phyloP scores from a whole-genome alignment of 2,797 vertebrate genomes.

The Arctocebus calabarensis region DNA sequence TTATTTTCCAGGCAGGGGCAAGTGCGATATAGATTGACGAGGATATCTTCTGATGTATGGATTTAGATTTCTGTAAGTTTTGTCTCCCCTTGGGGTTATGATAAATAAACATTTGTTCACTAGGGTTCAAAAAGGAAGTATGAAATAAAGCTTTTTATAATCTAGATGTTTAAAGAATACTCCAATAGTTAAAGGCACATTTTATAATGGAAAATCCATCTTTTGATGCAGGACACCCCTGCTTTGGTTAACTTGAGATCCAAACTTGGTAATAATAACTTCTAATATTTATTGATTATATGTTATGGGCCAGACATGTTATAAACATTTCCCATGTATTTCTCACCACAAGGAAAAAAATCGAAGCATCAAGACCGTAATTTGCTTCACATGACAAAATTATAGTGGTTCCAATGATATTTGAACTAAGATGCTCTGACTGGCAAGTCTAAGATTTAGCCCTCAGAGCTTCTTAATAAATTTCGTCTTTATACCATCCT shows the following conservation, averaged over 20 bases:
- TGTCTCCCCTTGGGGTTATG: not conserved
- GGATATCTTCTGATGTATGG: not conserved
- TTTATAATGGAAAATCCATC: not conserved
- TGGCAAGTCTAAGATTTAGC: not conserved
- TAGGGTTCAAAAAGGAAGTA: not conserved
- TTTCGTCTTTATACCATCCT: not conserved
- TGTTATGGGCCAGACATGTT: not conserved
- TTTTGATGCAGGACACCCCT: not conserved
- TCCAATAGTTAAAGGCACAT: not conserved
- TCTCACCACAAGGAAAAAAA: not conserved
- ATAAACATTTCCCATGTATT: not conserved
- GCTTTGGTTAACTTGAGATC: not conserved
- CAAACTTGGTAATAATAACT: slow-evolving; percentile 8
- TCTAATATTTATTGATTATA: slow-evolving; percentile 4
- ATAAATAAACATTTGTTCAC: not conserved
- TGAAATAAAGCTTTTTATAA: not conserved
- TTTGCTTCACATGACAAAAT: not conserved
- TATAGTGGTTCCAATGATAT: not conserved
- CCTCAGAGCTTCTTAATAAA: not conserved
- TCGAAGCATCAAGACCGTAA: not conserved
- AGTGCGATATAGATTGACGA: not conserved
- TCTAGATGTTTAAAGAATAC: slow-evolving; percentile 10
- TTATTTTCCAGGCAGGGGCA: not conserved
- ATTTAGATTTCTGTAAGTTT: slow-evolving; percentile 33
- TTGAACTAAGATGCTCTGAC: slow-evolving; percentile 19